Conservation (phyloP, 2,888 invertebrate species). For the Polyommatus iphigenia region DNA sequence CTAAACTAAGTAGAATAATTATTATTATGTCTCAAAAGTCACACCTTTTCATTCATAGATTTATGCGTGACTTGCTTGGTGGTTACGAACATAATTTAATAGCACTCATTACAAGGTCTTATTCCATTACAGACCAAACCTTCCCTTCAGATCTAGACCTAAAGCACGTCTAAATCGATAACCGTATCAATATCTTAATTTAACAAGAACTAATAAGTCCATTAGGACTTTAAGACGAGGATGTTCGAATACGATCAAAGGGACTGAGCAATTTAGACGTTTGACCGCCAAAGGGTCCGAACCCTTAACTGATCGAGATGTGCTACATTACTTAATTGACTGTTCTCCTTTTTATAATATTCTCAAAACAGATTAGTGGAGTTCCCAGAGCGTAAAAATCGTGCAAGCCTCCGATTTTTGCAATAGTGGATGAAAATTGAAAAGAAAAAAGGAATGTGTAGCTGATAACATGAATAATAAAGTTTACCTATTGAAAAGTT, state of each 20-base stretch:
- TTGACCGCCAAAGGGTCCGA: conserved; percentile 1
- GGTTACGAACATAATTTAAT: neutral
- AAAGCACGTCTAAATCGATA: neutral
- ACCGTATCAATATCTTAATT: neutral
- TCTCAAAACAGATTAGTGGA: neutral
- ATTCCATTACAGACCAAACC: neutral
- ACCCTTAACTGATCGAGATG: conserved; percentile 17
- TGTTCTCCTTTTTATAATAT: neutral
- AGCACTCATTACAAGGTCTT: neutral
- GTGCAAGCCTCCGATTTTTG: too few species aligned
- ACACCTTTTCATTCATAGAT: neutral
- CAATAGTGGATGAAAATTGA: too few species aligned
- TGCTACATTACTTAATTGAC: conserved; percentile 23
- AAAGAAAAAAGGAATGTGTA: too few species aligned
- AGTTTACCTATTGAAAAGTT: too few species aligned
- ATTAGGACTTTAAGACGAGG: conserved; percentile 2
- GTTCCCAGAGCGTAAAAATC: too few species aligned
- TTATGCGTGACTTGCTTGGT: neutral
- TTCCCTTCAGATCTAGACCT: neutral
- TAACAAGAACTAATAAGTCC: neutral
- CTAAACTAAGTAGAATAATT: neutral
- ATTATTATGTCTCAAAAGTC: neutral
- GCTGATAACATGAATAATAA: too few species aligned
- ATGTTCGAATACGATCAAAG: conserved; percentile 9
- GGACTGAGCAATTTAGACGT: conserved; percentile 16